Conservation (phyloP, 2,888 invertebrate genomes). For the Drosophila nr. medialis region DNA sequence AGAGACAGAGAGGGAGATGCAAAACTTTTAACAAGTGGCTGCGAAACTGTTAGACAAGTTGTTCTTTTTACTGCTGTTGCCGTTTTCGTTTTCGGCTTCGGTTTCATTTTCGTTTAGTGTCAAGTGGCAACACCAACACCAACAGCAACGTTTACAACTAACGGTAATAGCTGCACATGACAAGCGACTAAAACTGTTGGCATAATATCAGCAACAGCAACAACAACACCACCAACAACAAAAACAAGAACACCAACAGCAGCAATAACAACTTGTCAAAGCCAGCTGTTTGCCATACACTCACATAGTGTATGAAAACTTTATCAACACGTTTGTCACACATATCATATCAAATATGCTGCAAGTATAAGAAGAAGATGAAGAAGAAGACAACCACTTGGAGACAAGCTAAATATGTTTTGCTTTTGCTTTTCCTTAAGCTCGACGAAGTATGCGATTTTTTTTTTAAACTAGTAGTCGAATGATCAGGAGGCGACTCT, state of each 20-base stretch:
- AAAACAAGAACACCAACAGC: conserved; percentile 14
- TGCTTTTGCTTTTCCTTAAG: neutral
- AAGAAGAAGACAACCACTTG: neutral
- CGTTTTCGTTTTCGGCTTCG: conserved; percentile 47
- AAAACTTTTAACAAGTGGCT: conserved; percentile 61
- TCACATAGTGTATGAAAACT: conserved; percentile 7
- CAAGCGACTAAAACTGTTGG: conserved; percentile 72
- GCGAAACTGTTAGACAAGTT: conserved; percentile 59
- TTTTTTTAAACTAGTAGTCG: neutral
- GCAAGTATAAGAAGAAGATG: neutral
- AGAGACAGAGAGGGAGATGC: neutral
- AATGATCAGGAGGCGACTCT: neutral
- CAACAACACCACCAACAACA: conserved; percentile 8
- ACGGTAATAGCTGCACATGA: conserved; percentile 77
- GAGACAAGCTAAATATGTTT: neutral
- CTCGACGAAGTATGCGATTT: neutral
- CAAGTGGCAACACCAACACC: conserved; percentile 60
- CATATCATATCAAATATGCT: neutral
- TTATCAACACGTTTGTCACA: conserved; percentile 24
- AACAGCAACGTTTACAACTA: conserved; percentile 56
- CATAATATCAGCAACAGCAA: conserved; percentile 47
- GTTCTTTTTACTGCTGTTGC: conserved; percentile 24
- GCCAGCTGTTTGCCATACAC: conserved; percentile 45
- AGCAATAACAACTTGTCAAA: conserved; percentile 47
- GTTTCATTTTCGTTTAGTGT: conserved; percentile 80